A percentile compares a stretch with the other conserved stretches of the same genome.
Conservation (phyloP, 2,113 vertebrate genomes). For the Vombatus ursinus region DNA sequence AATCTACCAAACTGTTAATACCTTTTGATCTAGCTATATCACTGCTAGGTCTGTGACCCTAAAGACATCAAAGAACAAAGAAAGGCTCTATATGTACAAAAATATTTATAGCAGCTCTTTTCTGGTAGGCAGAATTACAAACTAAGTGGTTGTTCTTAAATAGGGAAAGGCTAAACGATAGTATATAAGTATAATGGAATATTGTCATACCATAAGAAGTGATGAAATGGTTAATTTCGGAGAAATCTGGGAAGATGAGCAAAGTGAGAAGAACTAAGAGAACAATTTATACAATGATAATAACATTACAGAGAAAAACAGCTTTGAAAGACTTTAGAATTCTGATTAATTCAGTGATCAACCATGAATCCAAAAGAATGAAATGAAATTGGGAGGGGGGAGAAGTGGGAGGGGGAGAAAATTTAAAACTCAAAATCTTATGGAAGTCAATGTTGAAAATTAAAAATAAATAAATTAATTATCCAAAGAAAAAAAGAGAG, state of each 20-base stretch:
- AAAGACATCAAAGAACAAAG: neutral
- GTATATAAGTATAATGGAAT: neutral
- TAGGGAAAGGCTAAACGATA: neutral
- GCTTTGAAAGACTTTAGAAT: too few relatives aligned
- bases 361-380: too few relatives aligned
- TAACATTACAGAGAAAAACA: neutral
- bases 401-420: too few relatives aligned
- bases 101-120: neutral
- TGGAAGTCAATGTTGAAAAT: too few relatives aligned
- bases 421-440: too few relatives aligned
- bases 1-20: too few relatives aligned
- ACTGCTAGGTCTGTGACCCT: neutral
- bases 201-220: neutral
- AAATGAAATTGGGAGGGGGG: too few relatives aligned
- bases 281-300: neutral
- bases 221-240: neutral
- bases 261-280: neutral
- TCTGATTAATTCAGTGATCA: too few relatives aligned
- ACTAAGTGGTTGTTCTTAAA: neutral
- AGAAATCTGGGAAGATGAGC: neutral
- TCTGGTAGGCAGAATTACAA: neutral
- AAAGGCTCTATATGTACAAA: neutral
- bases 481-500: too few relatives aligned
- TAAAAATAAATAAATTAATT: too few relatives aligned
- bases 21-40: too few relatives aligned